Evolutionary conservation across 1,140 invertebrate species (phyloP), one percentile per base, ranked within the genome.

Genomic region (Helicoverpa zea): DNA sequence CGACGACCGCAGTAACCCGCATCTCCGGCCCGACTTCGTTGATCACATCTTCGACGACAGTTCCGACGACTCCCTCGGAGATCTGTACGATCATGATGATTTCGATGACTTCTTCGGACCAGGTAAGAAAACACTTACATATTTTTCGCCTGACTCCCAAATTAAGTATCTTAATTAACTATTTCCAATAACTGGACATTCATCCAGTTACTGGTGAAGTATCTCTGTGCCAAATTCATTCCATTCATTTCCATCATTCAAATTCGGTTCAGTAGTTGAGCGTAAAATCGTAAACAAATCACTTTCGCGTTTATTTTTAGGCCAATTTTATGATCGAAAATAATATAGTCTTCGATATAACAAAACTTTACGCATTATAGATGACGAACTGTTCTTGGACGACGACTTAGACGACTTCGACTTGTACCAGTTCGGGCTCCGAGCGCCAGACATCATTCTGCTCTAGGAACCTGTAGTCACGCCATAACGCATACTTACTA

Each of bases 1-100:
- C 5, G 88, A 92, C 7, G 91, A 93, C 83, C 88, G 84, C 70
- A 89, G 93, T 84, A 89, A 90, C 66, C 89, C 88, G 0, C 88
- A 91, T 70, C 75, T 92, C 58, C 79, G 92, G 14, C 88, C 90
- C 0, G 91, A 92, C 83, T 92, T 92, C 79, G 84, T 90, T 2
- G 91, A 93, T 59, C 76, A 74, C 23, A 81, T 90, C 13, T 89
- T 88, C 68, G 88, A 90, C 1, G 84, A 91, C 66, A 87, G 84
- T 72, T 91, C 90, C 7, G 90, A 91, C 10, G 88, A 84, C 23
- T 90, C 90, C 1, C 83, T 90, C 3, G 88, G 91, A 49, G 89
- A 93, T 30, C 64, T 91, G 13, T 89, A 82, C 68, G 91, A 94
- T 12, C 85, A 86, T 3, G 89, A 93, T 3, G 88, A 90, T 13